Base-by-base conservation (phyloP, 2,113 vertebrate species). In the Plotosus lineatus region DNA sequence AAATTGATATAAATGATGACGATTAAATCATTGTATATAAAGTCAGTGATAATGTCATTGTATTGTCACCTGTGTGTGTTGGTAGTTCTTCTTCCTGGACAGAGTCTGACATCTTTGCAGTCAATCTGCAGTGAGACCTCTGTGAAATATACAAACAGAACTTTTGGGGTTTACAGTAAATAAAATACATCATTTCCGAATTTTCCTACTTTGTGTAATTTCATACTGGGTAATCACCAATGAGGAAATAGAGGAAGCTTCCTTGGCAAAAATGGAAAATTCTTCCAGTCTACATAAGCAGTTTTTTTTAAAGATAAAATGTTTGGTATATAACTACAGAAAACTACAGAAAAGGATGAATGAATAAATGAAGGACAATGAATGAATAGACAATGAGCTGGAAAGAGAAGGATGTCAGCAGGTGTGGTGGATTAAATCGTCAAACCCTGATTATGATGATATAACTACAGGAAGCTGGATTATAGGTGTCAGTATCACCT, bases 21-120 rank as follows among this genome's bases (percentile, higher is more conserved):
- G 26, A 3, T 61, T 26, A 26, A 55, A 55, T 38, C 40, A 19
- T 31, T 46, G 23, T 23, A n/a, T 9, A 11, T 9, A 31, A 66
- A 48, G 7, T 8, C n/a, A 44, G 10, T 33, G 17, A 15, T 44
- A 51, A 3, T 33, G 23, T 78, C 40, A 63, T 44, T 66, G 56
- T 50, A n/a, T n/a, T n/a, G 17, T 21, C 77, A 93, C 95, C 95
- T 93, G 95, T 96, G 56, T 95, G 94, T 69, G 88, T 91, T 0
- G 94, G 91, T 80, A 92, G 89, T 90, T 96, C 95, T 50, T 95
- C 87, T 61, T 83, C 85, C n/a, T 82, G 93, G 58, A 92, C 92
- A 84, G 93, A 86, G 36, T 85, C 78, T 33, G 86, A 89, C 86
- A 89, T 89, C 38, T 40, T 80, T 46, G 38, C 23, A 10, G 12